A percentile compares a stretch with the other conserved stretches of the same genome.
Conservation (phyloP, 2,888 invertebrate species). For the Phyllotreta striolata region DNA sequence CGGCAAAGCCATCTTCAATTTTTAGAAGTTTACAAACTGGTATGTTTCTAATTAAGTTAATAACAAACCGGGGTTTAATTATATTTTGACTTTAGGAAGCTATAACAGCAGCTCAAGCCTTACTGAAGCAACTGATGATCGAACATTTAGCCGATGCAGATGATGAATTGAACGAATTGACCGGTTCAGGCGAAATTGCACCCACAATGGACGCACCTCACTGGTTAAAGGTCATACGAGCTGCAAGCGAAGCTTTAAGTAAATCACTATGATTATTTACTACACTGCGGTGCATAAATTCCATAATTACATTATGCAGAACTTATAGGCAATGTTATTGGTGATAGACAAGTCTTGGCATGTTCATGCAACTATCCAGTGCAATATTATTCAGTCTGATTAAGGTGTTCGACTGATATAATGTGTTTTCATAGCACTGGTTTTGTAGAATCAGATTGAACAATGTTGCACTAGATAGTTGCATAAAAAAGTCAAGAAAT, state of each 20-base stretch:
- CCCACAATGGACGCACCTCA: slow-evolving; percentile 57
- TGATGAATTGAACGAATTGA: slow-evolving; percentile 65
- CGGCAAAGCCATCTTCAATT: slow-evolving; percentile 88
- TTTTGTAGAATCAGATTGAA: no score
- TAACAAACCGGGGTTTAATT: neutral
- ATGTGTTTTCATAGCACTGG: no score
- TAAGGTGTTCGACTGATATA: no score
- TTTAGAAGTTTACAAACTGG: slow-evolving; percentile 79
- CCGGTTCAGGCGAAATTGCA: slow-evolving; percentile 62
- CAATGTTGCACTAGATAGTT: no score
- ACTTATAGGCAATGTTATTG: no score
- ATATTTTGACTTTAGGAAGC: slow-evolving; percentile 71
- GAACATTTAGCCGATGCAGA: slow-evolving; percentile 73
- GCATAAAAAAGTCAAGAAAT: no score
- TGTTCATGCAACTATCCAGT: no score
- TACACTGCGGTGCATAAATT: no score
- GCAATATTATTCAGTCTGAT: no score
- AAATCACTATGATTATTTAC: slow-evolving; percentile 28
- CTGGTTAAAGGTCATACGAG: slow-evolving; percentile 58
- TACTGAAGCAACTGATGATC: slow-evolving; percentile 88
- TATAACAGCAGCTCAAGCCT: slow-evolving; percentile 85
- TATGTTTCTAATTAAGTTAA: slow-evolving; percentile 8
- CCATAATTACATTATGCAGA: no score
- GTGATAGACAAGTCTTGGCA: no score
- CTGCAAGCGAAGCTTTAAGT: slow-evolving; percentile 58